Percentiles rank a stretch among this genome's conserved stretches.
phyloP scores from a whole-genome alignment of 2,888 invertebrate species.

The Sisyra nigra region DNA sequence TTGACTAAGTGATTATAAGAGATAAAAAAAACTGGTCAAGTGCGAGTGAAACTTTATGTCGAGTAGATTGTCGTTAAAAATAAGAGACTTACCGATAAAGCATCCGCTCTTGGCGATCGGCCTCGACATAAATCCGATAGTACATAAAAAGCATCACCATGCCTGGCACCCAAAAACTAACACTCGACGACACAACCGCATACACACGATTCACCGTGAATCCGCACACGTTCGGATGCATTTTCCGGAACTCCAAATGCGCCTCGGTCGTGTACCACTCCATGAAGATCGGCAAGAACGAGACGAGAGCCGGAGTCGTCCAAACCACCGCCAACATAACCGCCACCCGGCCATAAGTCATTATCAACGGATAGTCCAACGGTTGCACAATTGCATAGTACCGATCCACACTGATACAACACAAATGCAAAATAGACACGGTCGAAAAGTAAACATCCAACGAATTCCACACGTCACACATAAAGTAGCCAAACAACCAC shows the following conservation, averaged over 20 bases:
- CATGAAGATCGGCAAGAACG: conserved; percentile 88
- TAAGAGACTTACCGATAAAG: conserved; percentile 50
- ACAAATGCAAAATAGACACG: conserved; percentile 83
- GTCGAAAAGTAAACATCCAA: conserved; percentile 90
- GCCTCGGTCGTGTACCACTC: conserved; percentile 87
- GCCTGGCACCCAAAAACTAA: conserved; percentile 88
- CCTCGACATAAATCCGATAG: conserved; percentile 73
- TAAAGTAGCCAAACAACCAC: conserved; percentile 80
- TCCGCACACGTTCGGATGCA: conserved; percentile 56
- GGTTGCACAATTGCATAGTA: conserved; percentile 91
- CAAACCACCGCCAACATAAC: conserved; percentile 80
- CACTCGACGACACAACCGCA: conserved; percentile 74
- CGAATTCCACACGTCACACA: conserved; percentile 95
- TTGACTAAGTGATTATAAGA: too few relatives aligned
- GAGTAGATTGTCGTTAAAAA: too few relatives aligned
- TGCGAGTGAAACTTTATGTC: too few relatives aligned
- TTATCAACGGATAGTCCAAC: conserved; percentile 80
- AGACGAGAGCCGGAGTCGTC: conserved; percentile 82
- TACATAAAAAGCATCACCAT: conserved; percentile 89
- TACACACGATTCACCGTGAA: conserved; percentile 78
- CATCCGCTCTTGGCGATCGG: conserved; percentile 70
- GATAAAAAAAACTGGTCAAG: too few relatives aligned
- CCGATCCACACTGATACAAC: conserved; percentile 77
- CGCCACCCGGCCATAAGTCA: conserved; percentile 68
- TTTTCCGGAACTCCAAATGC: conserved; percentile 49